phyloP scores from a whole-genome alignment of 2,888 invertebrate species.

The Scaptomyza reducta region DNA sequence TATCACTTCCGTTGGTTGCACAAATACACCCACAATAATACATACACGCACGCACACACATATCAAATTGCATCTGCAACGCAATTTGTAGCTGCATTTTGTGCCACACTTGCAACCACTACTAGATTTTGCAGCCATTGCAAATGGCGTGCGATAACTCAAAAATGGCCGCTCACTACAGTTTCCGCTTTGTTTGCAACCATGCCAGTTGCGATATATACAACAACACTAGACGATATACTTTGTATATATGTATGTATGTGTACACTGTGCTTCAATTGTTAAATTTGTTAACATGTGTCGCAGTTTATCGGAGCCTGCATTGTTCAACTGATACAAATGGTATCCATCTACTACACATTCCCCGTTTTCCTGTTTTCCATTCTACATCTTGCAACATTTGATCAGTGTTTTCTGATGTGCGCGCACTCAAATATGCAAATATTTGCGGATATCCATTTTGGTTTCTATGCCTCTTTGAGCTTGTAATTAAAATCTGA shows the following conservation, averaged over 20 bases:
- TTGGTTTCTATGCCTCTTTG: slow-evolving; percentile 39
- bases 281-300: slow-evolving; percentile 78
- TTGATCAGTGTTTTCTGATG: slow-evolving; percentile 64
- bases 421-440: slow-evolving; percentile 72
- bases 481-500: slow-evolving; percentile 67
- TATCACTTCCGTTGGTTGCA: slow-evolving; percentile 52
- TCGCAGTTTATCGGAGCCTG: slow-evolving; percentile 69
- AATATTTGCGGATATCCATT: slow-evolving; percentile 71
- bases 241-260: too few relatives aligned
- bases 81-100: slow-evolving; percentile 44
- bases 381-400: slow-evolving; percentile 4
- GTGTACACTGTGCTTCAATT: slow-evolving; percentile 32
- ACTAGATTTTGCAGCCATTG: slow-evolving; percentile 42
- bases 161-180: slow-evolving; percentile 71
- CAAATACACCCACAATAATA: slow-evolving; percentile 14
- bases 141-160: slow-evolving; percentile 76
- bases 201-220: slow-evolving; percentile 41
- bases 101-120: slow-evolving; percentile 27
- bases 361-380: too few relatives aligned
- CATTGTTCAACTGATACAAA: slow-evolving; percentile 51
- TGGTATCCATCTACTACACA: background rate
- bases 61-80: slow-evolving; percentile 32
- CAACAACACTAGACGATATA: slow-evolving; percentile 19
- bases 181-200: slow-evolving; percentile 71
- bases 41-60: slow-evolving; percentile 6